Evolutionary conservation across 2,797 vertebrate species (phyloP), one percentile per base, ranked within the genome.

Genomic region (Helostoma temminkii): DNA sequence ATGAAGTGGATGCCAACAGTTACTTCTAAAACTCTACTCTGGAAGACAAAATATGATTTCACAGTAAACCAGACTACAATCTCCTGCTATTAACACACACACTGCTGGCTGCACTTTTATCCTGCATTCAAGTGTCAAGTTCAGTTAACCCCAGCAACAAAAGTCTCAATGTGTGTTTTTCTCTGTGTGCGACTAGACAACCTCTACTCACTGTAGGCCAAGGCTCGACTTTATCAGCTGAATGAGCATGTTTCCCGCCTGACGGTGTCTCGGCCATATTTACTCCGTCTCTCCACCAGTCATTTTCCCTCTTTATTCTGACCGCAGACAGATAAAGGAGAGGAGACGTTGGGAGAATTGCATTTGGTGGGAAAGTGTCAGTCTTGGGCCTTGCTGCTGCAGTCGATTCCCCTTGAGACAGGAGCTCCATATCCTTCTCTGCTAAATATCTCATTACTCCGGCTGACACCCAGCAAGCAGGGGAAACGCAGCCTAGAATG

Each of bases 371-470:
- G 61, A 72, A 60, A 45, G 84, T 82, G 88, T 82, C 86, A 83
- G 73, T 78, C 71, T 55, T 64, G 63, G 75, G 57, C 79, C 49
- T 72, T 30, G 59, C 14, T 43, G 28, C 71, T 45, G 62, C 72
- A 72, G 68, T 66, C 71, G 26, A 81, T 81, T 86, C 82, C 83
- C 85, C 86, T 4, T 10, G 83, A 88, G 87, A 85, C 72, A 37
- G 58, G 57, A 75, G 80, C 82, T 84, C 80, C 73, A 62, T 19
- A 71, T 78, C 71, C 66, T 64, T 78, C 78, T 61, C 83, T 19
- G 76, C 84, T 90, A 91, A 91, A 91, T 85, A 91, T 89, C 87
- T 89, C 90, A 91, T 91, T 89, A 89, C 88, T 84, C 73, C 78
- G 41, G 82, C 81, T 84, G 89, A 89, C 89, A 90, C 79, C 66